phyloP scores from a whole-genome alignment of 53 echinoderm and acorn worm species.

The Actinopyga echinites region DNA sequence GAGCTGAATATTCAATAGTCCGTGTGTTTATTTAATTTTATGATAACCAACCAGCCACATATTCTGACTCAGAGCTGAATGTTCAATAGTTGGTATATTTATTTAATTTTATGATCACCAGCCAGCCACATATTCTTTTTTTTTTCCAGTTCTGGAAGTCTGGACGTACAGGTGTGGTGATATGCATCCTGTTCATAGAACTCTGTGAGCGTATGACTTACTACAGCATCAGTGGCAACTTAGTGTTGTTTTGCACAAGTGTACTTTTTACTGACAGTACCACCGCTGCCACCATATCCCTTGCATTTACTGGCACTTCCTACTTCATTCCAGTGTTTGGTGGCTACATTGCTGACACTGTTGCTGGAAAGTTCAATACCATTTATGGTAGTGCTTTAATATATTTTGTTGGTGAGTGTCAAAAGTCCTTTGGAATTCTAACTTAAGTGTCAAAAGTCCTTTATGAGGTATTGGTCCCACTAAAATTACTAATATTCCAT shows the following conservation, averaged over 20 bases:
- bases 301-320: conserved; percentile 83
- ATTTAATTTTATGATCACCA: too few species aligned
- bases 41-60: too few species aligned
- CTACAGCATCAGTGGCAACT: conserved; percentile 85
- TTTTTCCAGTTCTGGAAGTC: conserved; percentile 33
- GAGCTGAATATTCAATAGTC: too few species aligned
- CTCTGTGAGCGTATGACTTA: conserved; percentile 93
- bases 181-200: conserved; percentile 86
- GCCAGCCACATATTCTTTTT: too few species aligned
- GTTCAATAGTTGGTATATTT: too few species aligned
- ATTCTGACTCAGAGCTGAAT: too few species aligned
- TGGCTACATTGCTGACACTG: conserved; percentile 84
- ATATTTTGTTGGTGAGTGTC: conserved; percentile 72
- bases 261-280: conserved; percentile 58
- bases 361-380: conserved; percentile 91
- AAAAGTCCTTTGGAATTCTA: too few species aligned
- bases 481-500: too few species aligned
- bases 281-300: conserved; percentile 61
- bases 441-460: too few species aligned
- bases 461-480: too few species aligned
- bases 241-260: conserved; percentile 85
- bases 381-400: conserved; percentile 80
- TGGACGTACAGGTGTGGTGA: conserved; percentile 60
- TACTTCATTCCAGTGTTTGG: conserved; percentile 91
- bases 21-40: too few species aligned